A percentile compares a stretch with the other conserved stretches of the same genome.
Conservation (phyloP, 2,888 invertebrate genomes). For the Oxyteleia sp. region DNA sequence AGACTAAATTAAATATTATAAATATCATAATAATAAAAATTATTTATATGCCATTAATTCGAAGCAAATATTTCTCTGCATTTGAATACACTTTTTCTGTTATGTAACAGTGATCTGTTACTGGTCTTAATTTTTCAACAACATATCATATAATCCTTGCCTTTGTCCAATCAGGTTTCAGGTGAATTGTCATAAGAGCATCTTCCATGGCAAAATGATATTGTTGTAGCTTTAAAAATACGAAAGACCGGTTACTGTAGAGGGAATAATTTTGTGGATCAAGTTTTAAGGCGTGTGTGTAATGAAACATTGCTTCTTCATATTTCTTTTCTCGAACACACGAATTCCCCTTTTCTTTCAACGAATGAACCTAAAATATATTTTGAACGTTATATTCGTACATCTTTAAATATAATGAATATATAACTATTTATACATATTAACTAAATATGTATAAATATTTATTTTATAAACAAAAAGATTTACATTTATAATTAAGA, state of each 20-base stretch:
- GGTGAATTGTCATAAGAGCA: slow-evolving; percentile 92
- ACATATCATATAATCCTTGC: slow-evolving; percentile 87
- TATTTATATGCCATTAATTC: no score
- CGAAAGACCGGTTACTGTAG: slow-evolving; percentile 94
- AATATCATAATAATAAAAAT: no score
- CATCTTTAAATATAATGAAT: neutral
- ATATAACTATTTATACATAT: no score
- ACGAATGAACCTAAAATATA: slow-evolving; percentile 79
- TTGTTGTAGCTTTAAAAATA: slow-evolving; percentile 93
- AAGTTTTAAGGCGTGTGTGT: slow-evolving; percentile 93
- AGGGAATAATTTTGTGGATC: slow-evolving; percentile 91
- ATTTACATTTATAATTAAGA: no score
- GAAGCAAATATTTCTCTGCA: no score
- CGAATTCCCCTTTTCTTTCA: slow-evolving; percentile 92
- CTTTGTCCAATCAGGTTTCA: slow-evolving; percentile 94
- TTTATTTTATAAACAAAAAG: no score
- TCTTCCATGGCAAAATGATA: slow-evolving; percentile 93
- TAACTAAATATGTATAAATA: no score
- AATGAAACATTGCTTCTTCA: slow-evolving; percentile 93
- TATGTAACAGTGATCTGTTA: no score
- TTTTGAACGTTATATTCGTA: neutral
- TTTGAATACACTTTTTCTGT: no score
- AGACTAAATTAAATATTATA: no score
- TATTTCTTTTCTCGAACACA: slow-evolving; percentile 92
- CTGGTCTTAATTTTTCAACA: no score